Evolutionary conservation across 2,888 invertebrate genomes (phyloP).

Genomic region (Euproctis similis): DNA sequence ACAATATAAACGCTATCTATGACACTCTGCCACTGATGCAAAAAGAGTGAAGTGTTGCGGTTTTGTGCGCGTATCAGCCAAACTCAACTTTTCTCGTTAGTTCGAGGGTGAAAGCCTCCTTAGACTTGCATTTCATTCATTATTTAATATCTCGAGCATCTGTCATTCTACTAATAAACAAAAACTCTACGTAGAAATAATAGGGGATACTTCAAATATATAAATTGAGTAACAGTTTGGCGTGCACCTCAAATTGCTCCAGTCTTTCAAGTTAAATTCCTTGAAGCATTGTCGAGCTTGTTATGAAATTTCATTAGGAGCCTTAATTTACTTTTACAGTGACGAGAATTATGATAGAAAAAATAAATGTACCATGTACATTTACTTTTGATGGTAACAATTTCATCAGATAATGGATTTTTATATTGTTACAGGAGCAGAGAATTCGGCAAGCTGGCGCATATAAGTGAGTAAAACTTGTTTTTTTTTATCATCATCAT

Average conservation of each 20-base stretch:
- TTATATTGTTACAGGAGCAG: conserved; percentile 48
- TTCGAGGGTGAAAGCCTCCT: conserved; percentile 53
- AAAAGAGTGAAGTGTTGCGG: conserved; percentile 44
- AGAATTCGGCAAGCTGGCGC: conserved; percentile 67
- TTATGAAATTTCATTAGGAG: conserved; percentile 3
- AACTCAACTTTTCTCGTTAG: conserved; percentile 67
- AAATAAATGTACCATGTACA: no score
- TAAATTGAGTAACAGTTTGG: conserved; percentile 17
- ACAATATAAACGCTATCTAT: conserved; percentile 13
- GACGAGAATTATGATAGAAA: neutral
- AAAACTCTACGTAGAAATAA: conserved; percentile 27
- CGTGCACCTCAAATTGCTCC: conserved; percentile 9
- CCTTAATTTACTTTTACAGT: conserved; percentile 2
- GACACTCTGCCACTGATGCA: conserved; percentile 13
- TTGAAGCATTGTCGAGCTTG: conserved; percentile 3
- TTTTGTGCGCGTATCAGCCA: conserved; percentile 50
- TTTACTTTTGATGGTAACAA: no score
- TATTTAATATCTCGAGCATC: conserved; percentile 61
- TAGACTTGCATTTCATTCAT: conserved; percentile 60
- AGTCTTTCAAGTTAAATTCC: conserved; percentile 17
- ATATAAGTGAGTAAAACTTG: conserved; percentile 60
- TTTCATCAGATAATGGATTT: neutral
- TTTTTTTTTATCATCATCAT: no score
- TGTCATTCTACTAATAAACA: conserved; percentile 39
- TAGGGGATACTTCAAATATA: conserved; percentile 16